Conservation (phyloP, 1,140 invertebrate species). For the Drosophila takahashii region DNA sequence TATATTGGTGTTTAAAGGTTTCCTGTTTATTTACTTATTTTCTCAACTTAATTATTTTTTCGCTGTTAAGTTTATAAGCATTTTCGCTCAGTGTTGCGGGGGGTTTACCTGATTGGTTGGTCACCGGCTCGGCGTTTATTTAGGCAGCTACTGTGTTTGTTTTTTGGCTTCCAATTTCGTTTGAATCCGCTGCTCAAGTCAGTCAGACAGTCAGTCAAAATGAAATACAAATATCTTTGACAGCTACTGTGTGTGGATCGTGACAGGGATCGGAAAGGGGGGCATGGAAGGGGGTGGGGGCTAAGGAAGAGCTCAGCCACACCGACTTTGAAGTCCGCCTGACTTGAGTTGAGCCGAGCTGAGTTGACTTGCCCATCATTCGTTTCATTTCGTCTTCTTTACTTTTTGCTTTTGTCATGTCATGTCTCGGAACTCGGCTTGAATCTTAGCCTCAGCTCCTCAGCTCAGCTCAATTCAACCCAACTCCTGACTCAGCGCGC, state of each 20-base stretch:
- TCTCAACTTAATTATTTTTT: too few relatives aligned
- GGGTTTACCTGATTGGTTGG: conserved; percentile 53
- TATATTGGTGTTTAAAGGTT: too few relatives aligned
- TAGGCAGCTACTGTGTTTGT: conserved; percentile 80
- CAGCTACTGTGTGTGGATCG: conserved; percentile 65
- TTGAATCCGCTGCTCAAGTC: conserved; percentile 62
- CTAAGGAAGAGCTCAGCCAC: conserved; percentile 34
- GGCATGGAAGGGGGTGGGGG: neutral
- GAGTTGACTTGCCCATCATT: conserved; percentile 55
- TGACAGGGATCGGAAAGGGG: conserved; percentile 4
- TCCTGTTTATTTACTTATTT: too few relatives aligned
- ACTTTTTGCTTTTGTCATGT: conserved; percentile 55
- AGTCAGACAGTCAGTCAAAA: conserved; percentile 61
- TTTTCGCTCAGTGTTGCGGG: conserved; percentile 18
- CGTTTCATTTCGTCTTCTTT: conserved; percentile 51
- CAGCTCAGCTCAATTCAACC: conserved; percentile 28
- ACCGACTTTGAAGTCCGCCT: conserved; percentile 76
- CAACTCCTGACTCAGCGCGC: conserved; percentile 33
- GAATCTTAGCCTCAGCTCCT: conserved; percentile 37
- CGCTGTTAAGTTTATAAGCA: too few relatives aligned
- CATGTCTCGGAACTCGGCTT: conserved; percentile 60
- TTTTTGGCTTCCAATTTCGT: conserved; percentile 69
- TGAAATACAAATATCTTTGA: conserved; percentile 82
- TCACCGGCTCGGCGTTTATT: conserved; percentile 60
- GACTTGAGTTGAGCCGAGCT: conserved; percentile 38